A percentile compares a stretch with the other conserved stretches of the same genome.
Evolutionary conservation across 2,797 vertebrate species (phyloP).

Genomic region (Poeciliopsis gracilis): DNA sequence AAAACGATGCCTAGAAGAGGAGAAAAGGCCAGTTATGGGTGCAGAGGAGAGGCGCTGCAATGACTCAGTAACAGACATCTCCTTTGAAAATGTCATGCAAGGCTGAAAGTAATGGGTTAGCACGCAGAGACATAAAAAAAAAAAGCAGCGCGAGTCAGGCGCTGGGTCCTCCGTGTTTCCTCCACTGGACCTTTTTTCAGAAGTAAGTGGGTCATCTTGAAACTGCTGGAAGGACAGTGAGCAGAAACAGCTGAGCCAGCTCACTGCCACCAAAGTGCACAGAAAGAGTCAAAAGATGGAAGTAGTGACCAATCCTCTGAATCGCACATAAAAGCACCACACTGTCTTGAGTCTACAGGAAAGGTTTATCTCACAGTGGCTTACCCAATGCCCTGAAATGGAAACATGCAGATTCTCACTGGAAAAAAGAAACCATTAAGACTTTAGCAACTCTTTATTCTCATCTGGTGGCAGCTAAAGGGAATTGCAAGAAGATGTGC

Average conservation of each 20-base stretch:
- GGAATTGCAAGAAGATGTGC: constrained; percentile 33
- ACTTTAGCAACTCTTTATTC: constrained; percentile 25
- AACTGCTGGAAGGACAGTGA: constrained; percentile 41
- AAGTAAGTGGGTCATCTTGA: constrained; percentile 70
- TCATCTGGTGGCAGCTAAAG: constrained; percentile 47
- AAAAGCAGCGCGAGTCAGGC: constrained; percentile 6
- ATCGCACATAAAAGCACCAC: background rate
- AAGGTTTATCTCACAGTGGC: background rate
- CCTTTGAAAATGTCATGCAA: background rate
- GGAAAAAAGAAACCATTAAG: background rate
- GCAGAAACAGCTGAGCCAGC: constrained; percentile 53
- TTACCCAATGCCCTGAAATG: background rate
- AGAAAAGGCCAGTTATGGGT: background rate
- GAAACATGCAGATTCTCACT: background rate
- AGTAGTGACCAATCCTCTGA: constrained; percentile 13
- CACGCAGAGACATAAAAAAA: constrained; percentile 3
- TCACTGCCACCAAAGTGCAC: constrained; percentile 5
- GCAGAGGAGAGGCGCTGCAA: background rate
- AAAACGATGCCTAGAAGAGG: background rate
- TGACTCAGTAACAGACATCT: background rate
- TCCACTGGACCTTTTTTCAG: constrained; percentile 37
- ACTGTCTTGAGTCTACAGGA: background rate
- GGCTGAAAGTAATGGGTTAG: constrained; percentile 11
- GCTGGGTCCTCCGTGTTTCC: constrained; percentile 37
- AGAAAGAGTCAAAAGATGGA: constrained; percentile 1